Evolutionary conservation across 1,140 invertebrate genomes (phyloP).

Genomic region (Sweltsa coloradensis): DNA sequence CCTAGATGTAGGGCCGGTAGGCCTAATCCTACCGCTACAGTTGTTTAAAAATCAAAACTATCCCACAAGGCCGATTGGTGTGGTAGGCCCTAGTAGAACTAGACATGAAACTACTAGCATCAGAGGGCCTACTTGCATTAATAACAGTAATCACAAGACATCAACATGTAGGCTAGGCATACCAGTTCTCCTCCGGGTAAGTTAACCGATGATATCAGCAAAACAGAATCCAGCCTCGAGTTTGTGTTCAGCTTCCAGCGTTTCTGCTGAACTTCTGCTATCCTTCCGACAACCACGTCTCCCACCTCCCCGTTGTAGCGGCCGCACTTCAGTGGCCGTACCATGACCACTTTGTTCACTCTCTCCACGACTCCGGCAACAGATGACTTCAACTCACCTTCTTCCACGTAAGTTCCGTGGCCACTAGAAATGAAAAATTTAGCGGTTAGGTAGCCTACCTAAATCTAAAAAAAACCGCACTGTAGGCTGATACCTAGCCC

Average conservation of each 20-base stretch:
- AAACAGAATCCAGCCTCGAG: slow-evolving; percentile 74
- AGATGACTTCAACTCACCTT: slow-evolving; percentile 72
- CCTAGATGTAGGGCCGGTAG: no score
- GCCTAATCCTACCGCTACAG: no score
- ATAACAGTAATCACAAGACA: no score
- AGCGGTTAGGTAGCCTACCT: slow-evolving; percentile 2
- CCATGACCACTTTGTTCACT: slow-evolving; percentile 89
- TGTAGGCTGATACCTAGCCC: slow-evolving; percentile 3
- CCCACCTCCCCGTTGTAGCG: slow-evolving; percentile 90
- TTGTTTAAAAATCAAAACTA: no score
- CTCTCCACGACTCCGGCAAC: slow-evolving; percentile 87
- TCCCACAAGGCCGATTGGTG: no score
- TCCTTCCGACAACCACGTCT: slow-evolving; percentile 90
- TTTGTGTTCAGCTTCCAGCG: slow-evolving; percentile 95
- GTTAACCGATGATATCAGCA: slow-evolving; percentile 89
- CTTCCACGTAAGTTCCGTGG: slow-evolving; percentile 85
- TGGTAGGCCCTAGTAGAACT: no score
- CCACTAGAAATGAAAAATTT: slow-evolving; percentile 48
- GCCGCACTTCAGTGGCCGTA: slow-evolving; percentile 72
- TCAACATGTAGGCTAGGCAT: no score
- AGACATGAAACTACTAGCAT: no score
- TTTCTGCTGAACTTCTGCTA: slow-evolving; percentile 82
- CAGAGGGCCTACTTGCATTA: no score
- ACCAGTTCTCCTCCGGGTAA: slow-evolving; percentile 92
- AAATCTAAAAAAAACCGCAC: slow-evolving; percentile 1